A percentile compares a stretch with the other conserved stretches of the same genome.
These are phyloP conservation scores for Vespertilio murinus DNA, from an alignment of 2,797 vertebrate genomes.

Conservation along the genomic window DNA sequence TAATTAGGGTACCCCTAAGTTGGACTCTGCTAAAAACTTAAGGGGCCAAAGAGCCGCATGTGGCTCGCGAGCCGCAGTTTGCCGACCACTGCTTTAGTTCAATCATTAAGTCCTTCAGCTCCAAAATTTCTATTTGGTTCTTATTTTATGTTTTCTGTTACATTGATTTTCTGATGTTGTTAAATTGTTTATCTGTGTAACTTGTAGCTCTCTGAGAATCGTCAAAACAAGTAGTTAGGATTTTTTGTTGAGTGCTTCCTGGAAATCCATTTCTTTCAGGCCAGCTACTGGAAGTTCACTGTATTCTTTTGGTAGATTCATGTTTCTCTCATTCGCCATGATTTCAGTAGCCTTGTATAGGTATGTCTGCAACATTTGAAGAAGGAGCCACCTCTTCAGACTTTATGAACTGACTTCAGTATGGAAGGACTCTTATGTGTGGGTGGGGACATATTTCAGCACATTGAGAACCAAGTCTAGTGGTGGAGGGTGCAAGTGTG, in stretches of 20 bases:
- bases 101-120: background rate
- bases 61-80: no score
- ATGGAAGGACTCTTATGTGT: no score
- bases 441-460: background rate
- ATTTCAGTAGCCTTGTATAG: background rate
- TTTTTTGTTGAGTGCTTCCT: background rate
- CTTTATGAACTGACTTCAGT: background rate
- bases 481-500: background rate
- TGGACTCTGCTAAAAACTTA: no score
- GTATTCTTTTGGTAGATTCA: background rate
- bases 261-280: background rate
- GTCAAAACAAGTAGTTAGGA: background rate
- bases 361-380: background rate
- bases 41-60: no score
- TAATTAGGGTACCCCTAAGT: no score
- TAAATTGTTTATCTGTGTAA: background rate
- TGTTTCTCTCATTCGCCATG: background rate
- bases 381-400: background rate
- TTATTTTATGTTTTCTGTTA: background rate
- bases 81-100: no score
- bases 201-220: background rate
- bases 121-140: background rate
- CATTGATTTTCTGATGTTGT: background rate
- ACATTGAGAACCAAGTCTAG: background rate
- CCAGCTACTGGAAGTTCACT: background rate